A percentile compares a stretch with the other conserved stretches of the same genome.
These are phyloP conservation scores for Rhinoraja longicauda DNA, from an alignment of 2,797 vertebrate species.

Conservation along the genomic window DNA sequence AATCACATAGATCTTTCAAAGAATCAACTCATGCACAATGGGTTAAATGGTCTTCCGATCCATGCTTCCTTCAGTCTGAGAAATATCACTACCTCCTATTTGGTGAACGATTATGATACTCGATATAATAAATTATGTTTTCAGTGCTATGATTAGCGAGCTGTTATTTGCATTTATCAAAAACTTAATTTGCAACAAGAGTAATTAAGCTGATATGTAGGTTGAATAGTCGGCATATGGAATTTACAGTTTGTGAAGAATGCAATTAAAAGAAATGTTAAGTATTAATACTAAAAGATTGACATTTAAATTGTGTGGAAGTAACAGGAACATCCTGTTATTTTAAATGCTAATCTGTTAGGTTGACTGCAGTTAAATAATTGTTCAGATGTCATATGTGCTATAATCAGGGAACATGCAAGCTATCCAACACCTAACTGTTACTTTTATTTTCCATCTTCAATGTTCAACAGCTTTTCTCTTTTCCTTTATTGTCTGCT, in stretches of 20 bases:
- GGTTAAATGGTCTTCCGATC: not conserved
- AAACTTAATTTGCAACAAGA: conserved; percentile 27
- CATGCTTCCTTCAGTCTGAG: not conserved
- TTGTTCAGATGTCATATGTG: conserved; percentile 35
- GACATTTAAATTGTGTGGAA: conserved; percentile 34
- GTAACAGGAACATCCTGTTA: conserved; percentile 34
- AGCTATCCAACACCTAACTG: conserved; percentile 26
- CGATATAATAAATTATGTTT: not conserved
- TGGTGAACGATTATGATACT: not conserved
- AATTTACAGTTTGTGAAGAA: conserved; percentile 26
- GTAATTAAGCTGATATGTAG: conserved; percentile 28
- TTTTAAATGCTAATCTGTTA: conserved; percentile 23
- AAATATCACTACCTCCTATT: not conserved
- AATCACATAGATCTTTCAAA: not conserved
- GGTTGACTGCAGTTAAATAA: conserved; percentile 24
- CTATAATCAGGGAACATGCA: conserved; percentile 18
- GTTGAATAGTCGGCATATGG: not conserved
- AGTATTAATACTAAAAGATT: conserved; percentile 28
- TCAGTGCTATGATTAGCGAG: not conserved
- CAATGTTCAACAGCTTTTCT: conserved; percentile 11
- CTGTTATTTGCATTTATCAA: conserved; percentile 22
- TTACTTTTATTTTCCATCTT: conserved; percentile 30
- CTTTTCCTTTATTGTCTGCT: conserved; percentile 29
- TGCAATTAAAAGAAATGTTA: conserved; percentile 32
- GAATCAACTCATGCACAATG: not conserved